Conservation (phyloP, 2,888 invertebrate species). For the Neoscelio sp. region DNA sequence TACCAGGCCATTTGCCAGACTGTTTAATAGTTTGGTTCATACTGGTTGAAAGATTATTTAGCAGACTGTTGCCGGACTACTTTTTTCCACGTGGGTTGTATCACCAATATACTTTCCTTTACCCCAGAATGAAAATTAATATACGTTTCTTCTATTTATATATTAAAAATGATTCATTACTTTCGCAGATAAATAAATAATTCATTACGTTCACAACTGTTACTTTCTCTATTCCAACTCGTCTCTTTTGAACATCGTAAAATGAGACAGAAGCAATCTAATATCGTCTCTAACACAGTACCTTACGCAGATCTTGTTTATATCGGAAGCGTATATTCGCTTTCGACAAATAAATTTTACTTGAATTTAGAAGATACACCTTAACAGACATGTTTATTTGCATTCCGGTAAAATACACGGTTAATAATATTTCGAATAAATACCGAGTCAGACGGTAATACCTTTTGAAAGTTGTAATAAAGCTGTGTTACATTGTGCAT, state of each 20-base stretch:
- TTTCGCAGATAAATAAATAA: too few species aligned
- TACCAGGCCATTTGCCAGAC: too few species aligned
- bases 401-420: constrained; percentile 3
- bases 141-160: too few species aligned
- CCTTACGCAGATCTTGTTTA: constrained; percentile 26
- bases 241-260: constrained; percentile 13
- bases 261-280: constrained; percentile 41
- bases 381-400: constrained; percentile 22
- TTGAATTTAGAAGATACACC: constrained; percentile 3
- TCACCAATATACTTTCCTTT: too few species aligned
- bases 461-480: too few species aligned
- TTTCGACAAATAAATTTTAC: constrained; percentile 46
- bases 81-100: too few species aligned
- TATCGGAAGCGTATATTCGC: constrained; percentile 15
- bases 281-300: constrained; percentile 27
- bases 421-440: constrained; percentile 24
- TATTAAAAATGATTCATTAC: too few species aligned
- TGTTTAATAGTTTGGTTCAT: too few species aligned
- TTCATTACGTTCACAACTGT: constrained; percentile 19
- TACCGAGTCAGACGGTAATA: neutral
- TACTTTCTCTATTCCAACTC: neutral
- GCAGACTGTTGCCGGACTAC: too few species aligned
- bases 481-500: too few species aligned
- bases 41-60: too few species aligned
- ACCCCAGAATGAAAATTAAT: too few species aligned